Conservation (phyloP, 2,113 vertebrate genomes). For the Oncorhynchus gorbuscha region DNA sequence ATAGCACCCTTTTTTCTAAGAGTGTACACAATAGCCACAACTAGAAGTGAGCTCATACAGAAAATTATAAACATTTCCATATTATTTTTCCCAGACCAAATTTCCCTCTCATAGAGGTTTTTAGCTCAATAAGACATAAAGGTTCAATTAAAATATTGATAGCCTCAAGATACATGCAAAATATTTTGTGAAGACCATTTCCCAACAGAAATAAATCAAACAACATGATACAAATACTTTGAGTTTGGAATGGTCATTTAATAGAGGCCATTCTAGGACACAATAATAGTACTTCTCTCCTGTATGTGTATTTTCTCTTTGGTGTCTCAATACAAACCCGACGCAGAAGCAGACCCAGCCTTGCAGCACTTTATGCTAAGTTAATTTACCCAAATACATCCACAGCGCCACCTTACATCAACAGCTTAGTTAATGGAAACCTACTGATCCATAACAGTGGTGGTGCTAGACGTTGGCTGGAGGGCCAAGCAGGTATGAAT, state of each 20-base stretch:
- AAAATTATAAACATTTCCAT: background rate
- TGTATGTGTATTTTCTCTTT: constrained; percentile 42
- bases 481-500: constrained; percentile 87
- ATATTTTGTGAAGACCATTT: background rate
- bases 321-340: constrained; percentile 25
- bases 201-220: background rate
- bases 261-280: constrained; percentile 39
- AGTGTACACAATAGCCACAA: too few relatives aligned
- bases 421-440: constrained; percentile 94
- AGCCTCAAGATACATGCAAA: background rate
- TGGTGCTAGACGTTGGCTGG: constrained; percentile 83
- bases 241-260: constrained; percentile 35
- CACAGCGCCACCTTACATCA: constrained; percentile 74
- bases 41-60: background rate
- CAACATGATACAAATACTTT: constrained; percentile 1
- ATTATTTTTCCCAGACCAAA: constrained; percentile 24
- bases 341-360: constrained; percentile 53
- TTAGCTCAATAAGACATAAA: constrained; percentile 18
- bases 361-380: constrained; percentile 72
- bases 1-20: too few relatives aligned
- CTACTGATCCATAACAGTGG: constrained; percentile 90
- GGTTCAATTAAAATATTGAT: background rate
- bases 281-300: constrained; percentile 50
- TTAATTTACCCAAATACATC: constrained; percentile 87
- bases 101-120: background rate